Evolutionary conservation across 2,113 vertebrate species (phyloP), one percentile per base, ranked within the genome.

Genomic region (Sinocyclocheilus anshuiensis): DNA sequence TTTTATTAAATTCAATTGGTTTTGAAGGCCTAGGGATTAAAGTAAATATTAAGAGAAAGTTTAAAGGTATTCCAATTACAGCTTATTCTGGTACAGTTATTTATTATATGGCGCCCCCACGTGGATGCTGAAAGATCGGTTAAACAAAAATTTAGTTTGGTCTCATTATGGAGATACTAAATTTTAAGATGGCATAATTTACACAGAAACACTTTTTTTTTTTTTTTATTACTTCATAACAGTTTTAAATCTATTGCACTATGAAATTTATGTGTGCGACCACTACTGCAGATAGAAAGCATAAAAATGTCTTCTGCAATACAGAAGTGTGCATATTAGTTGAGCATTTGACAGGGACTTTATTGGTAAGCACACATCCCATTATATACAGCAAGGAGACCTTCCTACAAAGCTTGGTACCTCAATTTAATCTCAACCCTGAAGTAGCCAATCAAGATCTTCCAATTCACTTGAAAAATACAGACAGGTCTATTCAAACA

Each of bases 261-360:
- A 8, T 63, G 3, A 61, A 61, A n/a, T 48, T 0, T 80, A 42
- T 16, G 33, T 42, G 36, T 45, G 33, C 1, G 0, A 42, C 12
- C 77, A 63, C 57, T 80, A 45, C n/a, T 80, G 36, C 39, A n/a
- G 57, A 80, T 80, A 42, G 55, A 80, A 63, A 79, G 6, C 77
- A 13, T 61, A 57, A 4, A 55, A 79, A 79, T 8, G 20, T 39
- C 20, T 59, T 61, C 77, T 79, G 18, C 1, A 12, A 6, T 7
- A 39, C 53, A 79, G 77, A 79, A 33, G 8, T 7, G 8, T 76
- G 11, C 15, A 26, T 76, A 55, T 55, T 55, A 39, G 8, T 2
- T 29, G 8, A 78, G 53, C 29, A 39, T 78, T 63, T 42, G 9
- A 57, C 9, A 36, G 29, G 16, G 18, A 29, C 11, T 77, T 77